Evolutionary conservation across 37 sponge, comb jelly and placozoan genomes (phyloP).

Genomic region (Corticium candelabrum): DNA sequence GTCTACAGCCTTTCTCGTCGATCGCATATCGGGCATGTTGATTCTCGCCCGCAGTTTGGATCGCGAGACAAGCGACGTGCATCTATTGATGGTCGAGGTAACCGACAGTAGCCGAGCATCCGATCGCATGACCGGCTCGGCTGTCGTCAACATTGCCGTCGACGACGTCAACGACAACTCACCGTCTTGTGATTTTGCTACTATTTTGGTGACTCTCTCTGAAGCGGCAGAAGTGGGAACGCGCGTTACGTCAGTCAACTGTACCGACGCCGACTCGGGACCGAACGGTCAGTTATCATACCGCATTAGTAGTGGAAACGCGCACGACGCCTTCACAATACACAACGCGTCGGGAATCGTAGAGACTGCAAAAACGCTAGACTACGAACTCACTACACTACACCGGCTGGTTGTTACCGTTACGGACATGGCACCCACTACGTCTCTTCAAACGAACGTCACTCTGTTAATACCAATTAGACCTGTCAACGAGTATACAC

Average conservation of each 20-base stretch:
- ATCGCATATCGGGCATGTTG: background rate
- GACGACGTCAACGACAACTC: background rate
- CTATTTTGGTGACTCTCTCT: background rate
- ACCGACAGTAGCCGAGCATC: background rate
- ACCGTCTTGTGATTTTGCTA: background rate
- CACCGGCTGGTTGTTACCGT: background rate
- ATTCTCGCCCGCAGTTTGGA: background rate
- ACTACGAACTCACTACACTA: background rate
- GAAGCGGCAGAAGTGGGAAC: background rate
- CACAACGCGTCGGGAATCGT: background rate
- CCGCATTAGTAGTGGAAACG: background rate
- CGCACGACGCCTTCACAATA: background rate
- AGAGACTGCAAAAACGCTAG: background rate
- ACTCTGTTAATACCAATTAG: background rate
- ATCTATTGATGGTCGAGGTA: background rate
- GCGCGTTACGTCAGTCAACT: background rate
- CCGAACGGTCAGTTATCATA: background rate
- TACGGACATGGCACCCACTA: background rate
- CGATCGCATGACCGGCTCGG: too few species aligned
- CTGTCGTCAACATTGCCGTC: background rate
- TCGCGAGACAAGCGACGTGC: background rate
- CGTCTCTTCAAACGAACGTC: background rate
- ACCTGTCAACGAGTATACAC: background rate
- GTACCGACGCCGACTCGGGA: background rate
- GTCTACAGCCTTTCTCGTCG: background rate